A percentile compares a stretch with the other conserved stretches of the same genome.
Evolutionary conservation across 2,888 invertebrate species (phyloP).

Genomic region (Biston stratarius): DNA sequence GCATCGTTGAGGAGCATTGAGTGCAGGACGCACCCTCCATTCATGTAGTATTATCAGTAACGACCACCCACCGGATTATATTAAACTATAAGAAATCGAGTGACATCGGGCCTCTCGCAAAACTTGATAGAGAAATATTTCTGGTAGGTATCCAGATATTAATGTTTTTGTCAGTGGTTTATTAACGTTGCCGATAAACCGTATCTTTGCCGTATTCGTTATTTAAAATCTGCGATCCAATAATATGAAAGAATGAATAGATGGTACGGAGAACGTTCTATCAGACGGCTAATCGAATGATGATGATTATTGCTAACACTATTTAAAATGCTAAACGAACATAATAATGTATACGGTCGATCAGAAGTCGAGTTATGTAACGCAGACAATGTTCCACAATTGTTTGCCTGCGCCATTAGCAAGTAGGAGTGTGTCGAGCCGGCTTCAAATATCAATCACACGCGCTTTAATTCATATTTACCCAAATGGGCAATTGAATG

Average conservation of each 20-base stretch:
- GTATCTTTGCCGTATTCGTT: too few species aligned
- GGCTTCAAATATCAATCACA: neutral
- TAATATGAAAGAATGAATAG: too few species aligned
- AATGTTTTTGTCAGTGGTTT: too few species aligned
- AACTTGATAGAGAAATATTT: too few species aligned
- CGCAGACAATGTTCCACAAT: slow-evolving; percentile 8
- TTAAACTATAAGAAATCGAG: neutral
- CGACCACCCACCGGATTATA: neutral
- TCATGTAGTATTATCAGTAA: slow-evolving; percentile 6
- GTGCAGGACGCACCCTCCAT: neutral
- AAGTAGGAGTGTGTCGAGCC: neutral
- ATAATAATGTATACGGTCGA: slow-evolving; percentile 24
- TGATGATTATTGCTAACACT: slow-evolving; percentile 5
- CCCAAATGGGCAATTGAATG: neutral
- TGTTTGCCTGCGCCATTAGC: slow-evolving; percentile 8
- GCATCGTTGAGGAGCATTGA: neutral
- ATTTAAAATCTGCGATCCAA: too few species aligned
- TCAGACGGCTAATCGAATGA: neutral
- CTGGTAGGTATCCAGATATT: too few species aligned
- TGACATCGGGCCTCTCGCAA: neutral
- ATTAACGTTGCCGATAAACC: too few species aligned
- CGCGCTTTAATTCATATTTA: neutral
- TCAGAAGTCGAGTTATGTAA: slow-evolving; percentile 27
- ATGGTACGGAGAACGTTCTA: neutral
- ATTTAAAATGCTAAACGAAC: slow-evolving; percentile 29